Conservation (phyloP, 30 jellyfish, hydroid and myxozoan genomes). For the Aurelia coerulea region DNA sequence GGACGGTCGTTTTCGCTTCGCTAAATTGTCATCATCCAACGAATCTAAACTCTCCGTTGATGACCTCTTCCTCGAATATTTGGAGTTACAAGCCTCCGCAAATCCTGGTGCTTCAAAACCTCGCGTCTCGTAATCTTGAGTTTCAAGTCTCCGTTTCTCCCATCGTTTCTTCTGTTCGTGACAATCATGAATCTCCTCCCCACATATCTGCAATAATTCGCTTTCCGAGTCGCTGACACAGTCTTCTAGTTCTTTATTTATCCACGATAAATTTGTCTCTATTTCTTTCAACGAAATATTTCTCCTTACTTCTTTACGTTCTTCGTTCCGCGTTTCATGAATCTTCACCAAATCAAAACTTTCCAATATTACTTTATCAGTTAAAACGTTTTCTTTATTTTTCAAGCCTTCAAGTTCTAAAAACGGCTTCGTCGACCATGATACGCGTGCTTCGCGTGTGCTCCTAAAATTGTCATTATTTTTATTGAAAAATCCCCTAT, state of each 20-base stretch:
- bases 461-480: background rate
- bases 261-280: background rate
- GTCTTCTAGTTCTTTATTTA: background rate
- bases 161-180: background rate
- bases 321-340: background rate
- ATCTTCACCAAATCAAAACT: background rate
- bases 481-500: background rate
- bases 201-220: slow-evolving; percentile 43
- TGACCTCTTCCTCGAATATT: slow-evolving; percentile 31
- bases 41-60: slow-evolving; percentile 25
- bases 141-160: too few species aligned
- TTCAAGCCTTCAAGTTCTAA: background rate
- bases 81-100: background rate
- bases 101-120: background rate
- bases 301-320: background rate
- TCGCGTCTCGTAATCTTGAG: too few species aligned
- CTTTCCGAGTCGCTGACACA: slow-evolving; percentile 42
- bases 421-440: background rate
- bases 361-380: background rate
- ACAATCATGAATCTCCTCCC: background rate
- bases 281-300: slow-evolving; percentile 4
- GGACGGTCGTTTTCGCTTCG: slow-evolving; percentile 41
- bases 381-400: background rate
- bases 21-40: slow-evolving; percentile 6
- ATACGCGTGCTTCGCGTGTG: background rate